Base-by-base conservation (phyloP, 2,888 invertebrate genomes). In the Cheilosia urbana region DNA sequence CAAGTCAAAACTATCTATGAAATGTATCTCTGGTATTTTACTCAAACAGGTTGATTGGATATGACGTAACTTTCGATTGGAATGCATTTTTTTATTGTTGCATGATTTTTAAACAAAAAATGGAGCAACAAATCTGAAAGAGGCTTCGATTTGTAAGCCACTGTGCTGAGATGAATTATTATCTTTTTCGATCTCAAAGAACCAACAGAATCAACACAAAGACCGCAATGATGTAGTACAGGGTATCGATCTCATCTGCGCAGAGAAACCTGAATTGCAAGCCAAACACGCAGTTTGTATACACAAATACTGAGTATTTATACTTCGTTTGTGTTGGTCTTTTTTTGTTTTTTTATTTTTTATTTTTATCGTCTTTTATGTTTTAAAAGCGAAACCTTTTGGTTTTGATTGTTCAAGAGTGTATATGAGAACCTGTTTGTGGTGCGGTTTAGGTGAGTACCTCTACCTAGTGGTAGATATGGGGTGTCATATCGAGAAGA, bases 191-290 rank as follows among this genome's bases (percentile, higher is more conserved):
- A 60, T 45, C 42, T 34, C 11, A 27, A 37, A 21, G 19, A 58
- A 47, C 30, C 17, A 57, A 42, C 40, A 40, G 45, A 66, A 65
- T 58, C 51, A 58, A 58, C 58, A 58, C 58, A 45, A 17, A 40
- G 49, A n/a, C 45, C n/a, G 30, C 11, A 30, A 51, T 34, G 34
- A 34, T n/a, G 24, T 60, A 60, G 9, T 47, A 62, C 40, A 58
- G 47, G 40, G 34, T 58, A 57, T 49, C 17, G 24, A 37, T 68
- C 69, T 55, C 45, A 13, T 17, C 42, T 57, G 17, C 24, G 11
- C 3, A 62, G 34, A 72, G 79, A 83, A 83, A 83, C 83, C 83
- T 79, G 83, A 73, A 79, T 73, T 83, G 63, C 83, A 79, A 69
- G 79, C 49, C 24, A 24, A 21, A 51, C 11, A 17, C 51, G 6